Evolutionary conservation across 1,140 invertebrate species (phyloP).

Genomic region (Bilobella aurantiaca): DNA sequence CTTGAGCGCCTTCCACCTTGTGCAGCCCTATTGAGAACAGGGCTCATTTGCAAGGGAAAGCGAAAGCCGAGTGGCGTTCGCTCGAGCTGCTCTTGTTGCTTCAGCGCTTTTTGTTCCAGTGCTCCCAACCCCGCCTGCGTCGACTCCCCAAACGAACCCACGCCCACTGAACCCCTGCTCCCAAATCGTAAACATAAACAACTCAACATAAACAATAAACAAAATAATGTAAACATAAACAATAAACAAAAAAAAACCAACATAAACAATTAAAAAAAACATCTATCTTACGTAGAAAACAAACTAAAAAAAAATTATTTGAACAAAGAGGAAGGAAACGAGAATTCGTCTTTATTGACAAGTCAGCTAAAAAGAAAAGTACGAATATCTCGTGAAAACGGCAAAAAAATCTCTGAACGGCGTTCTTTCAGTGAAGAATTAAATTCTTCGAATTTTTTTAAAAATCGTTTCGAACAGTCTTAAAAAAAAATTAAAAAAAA

Average conservation of each 20-base stretch:
- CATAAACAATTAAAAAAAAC: no score
- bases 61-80: constrained; percentile 31
- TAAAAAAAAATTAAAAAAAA: no score
- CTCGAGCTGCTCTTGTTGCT: constrained; percentile 36
- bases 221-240: constrained; percentile 8
- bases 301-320: no score
- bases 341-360: no score
- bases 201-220: constrained; percentile 14
- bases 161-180: constrained; percentile 11
- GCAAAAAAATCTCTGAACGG: no score
- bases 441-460: no score
- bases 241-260: constrained; percentile 3
- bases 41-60: constrained; percentile 34
- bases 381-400: no score
- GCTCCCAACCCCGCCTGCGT: constrained; percentile 50
- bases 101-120: constrained; percentile 48
- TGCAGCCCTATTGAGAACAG: constrained; percentile 17
- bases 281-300: no score
- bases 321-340: no score
- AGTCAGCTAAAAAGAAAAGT: no score
- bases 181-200: not conserved
- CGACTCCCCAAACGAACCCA: not conserved
- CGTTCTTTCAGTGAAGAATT: no score
- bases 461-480: no score
- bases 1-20: constrained; percentile 1